Percentiles rank a stretch among this genome's conserved stretches.
phyloP scores from a whole-genome alignment of 2,797 vertebrate genomes.

The Bucorvus abyssinicus region DNA sequence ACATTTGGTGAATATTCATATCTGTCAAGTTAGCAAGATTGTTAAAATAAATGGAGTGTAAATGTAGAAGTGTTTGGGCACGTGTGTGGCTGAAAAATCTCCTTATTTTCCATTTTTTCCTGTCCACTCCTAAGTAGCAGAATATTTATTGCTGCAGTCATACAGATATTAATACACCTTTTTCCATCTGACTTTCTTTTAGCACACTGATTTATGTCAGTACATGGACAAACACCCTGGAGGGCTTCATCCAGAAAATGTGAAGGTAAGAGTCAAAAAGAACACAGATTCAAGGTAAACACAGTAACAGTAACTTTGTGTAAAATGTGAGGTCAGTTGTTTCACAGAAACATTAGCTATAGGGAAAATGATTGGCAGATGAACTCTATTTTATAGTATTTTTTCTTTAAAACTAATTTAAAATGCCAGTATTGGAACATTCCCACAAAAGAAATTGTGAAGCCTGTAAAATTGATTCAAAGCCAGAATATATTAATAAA shows the following conservation, averaged over 20 bases:
- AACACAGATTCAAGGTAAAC: background rate
- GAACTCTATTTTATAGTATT: background rate
- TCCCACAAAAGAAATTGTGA: background rate
- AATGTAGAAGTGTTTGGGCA: background rate
- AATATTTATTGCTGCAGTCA: constrained; percentile 59
- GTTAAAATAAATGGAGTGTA: constrained; percentile 8
- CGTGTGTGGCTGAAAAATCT: background rate
- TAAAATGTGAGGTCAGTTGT: background rate
- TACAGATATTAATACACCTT: constrained; percentile 62
- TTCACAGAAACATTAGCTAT: background rate
- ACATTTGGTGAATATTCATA: background rate
- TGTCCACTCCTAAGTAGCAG: constrained; percentile 35
- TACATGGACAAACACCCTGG: constrained; percentile 98
- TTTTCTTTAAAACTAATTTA: background rate
- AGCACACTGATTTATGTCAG: constrained; percentile 99
- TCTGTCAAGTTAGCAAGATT: background rate
- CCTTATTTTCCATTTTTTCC: constrained; percentile 36
- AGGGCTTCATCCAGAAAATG: constrained; percentile 93
- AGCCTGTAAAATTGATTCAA: background rate
- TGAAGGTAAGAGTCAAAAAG: constrained; percentile 85
- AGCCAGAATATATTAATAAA: background rate
- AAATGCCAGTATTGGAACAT: background rate
- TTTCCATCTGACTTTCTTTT: constrained; percentile 62
- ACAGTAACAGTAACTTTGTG: background rate
- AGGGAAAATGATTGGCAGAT: background rate